Evolutionary conservation across 2,888 invertebrate species (phyloP), one percentile per base, ranked within the genome.

Genomic region (Polyommatus icarus): DNA sequence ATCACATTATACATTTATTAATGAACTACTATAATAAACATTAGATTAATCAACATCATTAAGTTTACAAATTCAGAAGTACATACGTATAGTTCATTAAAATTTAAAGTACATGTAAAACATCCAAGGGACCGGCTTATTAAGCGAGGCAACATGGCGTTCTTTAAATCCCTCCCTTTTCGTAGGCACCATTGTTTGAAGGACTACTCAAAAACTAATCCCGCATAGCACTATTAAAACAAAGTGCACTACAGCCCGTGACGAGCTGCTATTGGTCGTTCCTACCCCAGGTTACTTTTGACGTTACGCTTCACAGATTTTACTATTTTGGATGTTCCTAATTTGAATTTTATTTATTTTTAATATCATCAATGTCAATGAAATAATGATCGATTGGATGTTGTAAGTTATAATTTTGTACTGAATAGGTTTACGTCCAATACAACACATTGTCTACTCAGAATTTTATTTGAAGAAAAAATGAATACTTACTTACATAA

Each of bases 211-310:
- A 90, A 90, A 92, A 91, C 91, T 91, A 93, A 93, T 92, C 91
- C 91, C 87, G 89, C 88, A 88, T 91, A 92, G 91, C 91, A 89
- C 91, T 89, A 86, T 90, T 92, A 90, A 89, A 90, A 91, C 90
- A 91, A 91, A 91, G 90, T 87, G 87, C 86, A 84, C 87, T 88
- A 86, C 84, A 85, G 81, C 81, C 85, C 85, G 86, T 88, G 86
- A 87, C 87, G 85, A 84, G 82, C 87, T 81, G 86, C 89, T 89
- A 91, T 91, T 91, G 91, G 91, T 86, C 79, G 82, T 79, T 78
- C 77, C 73, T 76, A 77, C 75, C 75, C 75, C 54, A 50, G 54
- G 75, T 32, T 32, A 29, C 67, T 67, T 32, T 67, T 67, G 12
- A 67, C 67, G 67, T 67, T 1, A 67, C 12, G 67, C 67, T 67